Percentiles rank a stretch among this genome's conserved stretches.
Conservation (phyloP, 2,888 invertebrate species). For the Plagiodera versicolora region DNA sequence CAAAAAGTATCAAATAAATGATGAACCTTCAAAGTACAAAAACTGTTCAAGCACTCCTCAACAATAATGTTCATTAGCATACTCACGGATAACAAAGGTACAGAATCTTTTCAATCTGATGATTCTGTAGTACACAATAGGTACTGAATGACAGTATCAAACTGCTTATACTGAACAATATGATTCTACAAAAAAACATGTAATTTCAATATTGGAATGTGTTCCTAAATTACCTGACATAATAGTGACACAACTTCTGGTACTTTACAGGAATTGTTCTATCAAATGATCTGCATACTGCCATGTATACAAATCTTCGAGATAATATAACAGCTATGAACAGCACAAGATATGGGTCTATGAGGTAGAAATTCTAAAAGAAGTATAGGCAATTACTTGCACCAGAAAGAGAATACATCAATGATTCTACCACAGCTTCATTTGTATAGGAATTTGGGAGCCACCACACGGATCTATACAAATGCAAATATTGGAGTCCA, state of each 20-base stretch:
- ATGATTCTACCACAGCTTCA: slow-evolving; percentile 78
- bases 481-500: slow-evolving; percentile 88
- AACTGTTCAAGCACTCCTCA: background rate
- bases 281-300: slow-evolving; percentile 46
- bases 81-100: slow-evolving; percentile 91
- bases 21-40: slow-evolving; percentile 61
- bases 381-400: background rate
- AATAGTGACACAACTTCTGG: slow-evolving; percentile 37
- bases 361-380: slow-evolving; percentile 91
- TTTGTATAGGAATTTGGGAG: slow-evolving; percentile 87
- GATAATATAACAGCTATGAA: slow-evolving; percentile 82
- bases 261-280: slow-evolving; percentile 38
- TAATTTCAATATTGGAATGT: background rate
- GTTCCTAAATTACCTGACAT: slow-evolving; percentile 38
- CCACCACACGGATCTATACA: slow-evolving; percentile 98
- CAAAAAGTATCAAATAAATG: slow-evolving; percentile 81
- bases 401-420: background rate
- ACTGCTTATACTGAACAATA: slow-evolving; percentile 64
- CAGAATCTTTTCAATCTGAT: slow-evolving; percentile 78
- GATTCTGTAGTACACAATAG: slow-evolving; percentile 72
- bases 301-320: slow-evolving; percentile 71
- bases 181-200: slow-evolving; percentile 59
- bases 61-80: slow-evolving; percentile 26
- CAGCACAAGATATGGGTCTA: slow-evolving; percentile 83
- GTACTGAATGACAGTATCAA: slow-evolving; percentile 68